phyloP scores from a whole-genome alignment of 92 coral and sea anemone species.

The Siderastrea radians region DNA sequence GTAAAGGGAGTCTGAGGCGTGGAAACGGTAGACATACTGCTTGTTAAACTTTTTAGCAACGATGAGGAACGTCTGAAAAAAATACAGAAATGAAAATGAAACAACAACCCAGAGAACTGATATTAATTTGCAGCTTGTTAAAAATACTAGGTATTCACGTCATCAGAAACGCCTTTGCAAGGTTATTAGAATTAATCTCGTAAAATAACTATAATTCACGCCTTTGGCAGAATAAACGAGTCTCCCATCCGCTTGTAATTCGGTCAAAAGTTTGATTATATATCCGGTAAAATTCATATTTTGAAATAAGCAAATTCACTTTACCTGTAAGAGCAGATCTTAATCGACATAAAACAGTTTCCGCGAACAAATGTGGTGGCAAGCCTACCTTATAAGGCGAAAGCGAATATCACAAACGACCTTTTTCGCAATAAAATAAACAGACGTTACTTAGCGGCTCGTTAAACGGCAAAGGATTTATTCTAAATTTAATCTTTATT shows the following conservation, averaged over 20 bases:
- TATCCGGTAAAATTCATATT: slow-evolving; percentile 30
- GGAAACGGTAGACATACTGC: slow-evolving; percentile 92
- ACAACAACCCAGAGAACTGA: background rate
- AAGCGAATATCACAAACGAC: slow-evolving; percentile 21
- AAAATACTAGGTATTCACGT: background rate
- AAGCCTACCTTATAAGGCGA: background rate
- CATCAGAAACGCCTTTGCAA: background rate
- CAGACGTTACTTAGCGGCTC: background rate
- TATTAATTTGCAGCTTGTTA: slow-evolving; percentile 18
- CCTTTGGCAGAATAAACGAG: slow-evolving; percentile 23
- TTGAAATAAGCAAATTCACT: background rate
- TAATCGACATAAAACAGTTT: background rate
- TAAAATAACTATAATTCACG: background rate
- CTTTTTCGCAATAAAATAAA: background rate
- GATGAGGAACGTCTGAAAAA: slow-evolving; percentile 93
- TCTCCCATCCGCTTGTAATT: background rate
- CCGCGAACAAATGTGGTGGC: background rate
- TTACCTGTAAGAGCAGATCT: background rate
- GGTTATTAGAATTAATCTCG: slow-evolving; percentile 34
- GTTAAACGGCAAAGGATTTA: slow-evolving; percentile 31
- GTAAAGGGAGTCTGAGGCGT: slow-evolving; percentile 87
- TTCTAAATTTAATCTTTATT: slow-evolving; percentile 14
- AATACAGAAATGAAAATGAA: background rate
- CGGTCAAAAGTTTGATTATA: slow-evolving; percentile 3
- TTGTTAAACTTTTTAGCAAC: slow-evolving; percentile 97